Evolutionary conservation across 2,797 vertebrate genomes (phyloP).

Genomic region (Balearica regulorum): DNA sequence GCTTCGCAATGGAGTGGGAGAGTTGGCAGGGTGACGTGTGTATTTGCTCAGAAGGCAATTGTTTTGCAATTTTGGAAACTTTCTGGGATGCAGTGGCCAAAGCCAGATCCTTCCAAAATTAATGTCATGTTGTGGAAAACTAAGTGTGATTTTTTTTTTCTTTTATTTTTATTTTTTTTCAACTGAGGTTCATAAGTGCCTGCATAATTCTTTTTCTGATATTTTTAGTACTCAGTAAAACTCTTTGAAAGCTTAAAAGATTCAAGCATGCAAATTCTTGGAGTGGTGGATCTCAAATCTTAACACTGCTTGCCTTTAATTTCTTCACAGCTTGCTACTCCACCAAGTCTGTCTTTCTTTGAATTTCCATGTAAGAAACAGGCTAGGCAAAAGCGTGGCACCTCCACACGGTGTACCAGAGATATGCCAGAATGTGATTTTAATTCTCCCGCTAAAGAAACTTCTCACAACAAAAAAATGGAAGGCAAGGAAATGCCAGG

Average conservation of each 20-base stretch:
- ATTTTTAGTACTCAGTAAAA: not conserved
- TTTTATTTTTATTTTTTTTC: not conserved
- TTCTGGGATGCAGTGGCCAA: not conserved
- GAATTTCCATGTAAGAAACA: rapidly evolving
- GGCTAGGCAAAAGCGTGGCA: not conserved
- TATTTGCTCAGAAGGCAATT: constrained; percentile 6
- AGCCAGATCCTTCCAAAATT: not conserved
- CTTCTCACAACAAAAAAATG: not conserved
- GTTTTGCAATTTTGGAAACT: constrained; percentile 58
- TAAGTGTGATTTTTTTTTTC: not conserved
- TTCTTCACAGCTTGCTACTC: not conserved
- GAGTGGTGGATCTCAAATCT: not conserved
- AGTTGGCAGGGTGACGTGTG: not conserved
- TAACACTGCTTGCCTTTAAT: not conserved
- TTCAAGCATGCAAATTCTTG: not conserved
- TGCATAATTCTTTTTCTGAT: not conserved
- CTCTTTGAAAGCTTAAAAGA: not conserved
- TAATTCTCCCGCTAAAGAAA: not conserved
- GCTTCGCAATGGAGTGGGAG: not conserved
- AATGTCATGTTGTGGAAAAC: not conserved
- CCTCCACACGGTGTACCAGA: not conserved
- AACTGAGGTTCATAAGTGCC: not conserved
- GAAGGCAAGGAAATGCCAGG: not conserved
- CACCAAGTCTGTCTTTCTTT: not conserved
- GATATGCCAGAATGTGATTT: not conserved